Evolutionary conservation across 2,888 invertebrate genomes (phyloP).

Genomic region (Ophion obscuratus): DNA sequence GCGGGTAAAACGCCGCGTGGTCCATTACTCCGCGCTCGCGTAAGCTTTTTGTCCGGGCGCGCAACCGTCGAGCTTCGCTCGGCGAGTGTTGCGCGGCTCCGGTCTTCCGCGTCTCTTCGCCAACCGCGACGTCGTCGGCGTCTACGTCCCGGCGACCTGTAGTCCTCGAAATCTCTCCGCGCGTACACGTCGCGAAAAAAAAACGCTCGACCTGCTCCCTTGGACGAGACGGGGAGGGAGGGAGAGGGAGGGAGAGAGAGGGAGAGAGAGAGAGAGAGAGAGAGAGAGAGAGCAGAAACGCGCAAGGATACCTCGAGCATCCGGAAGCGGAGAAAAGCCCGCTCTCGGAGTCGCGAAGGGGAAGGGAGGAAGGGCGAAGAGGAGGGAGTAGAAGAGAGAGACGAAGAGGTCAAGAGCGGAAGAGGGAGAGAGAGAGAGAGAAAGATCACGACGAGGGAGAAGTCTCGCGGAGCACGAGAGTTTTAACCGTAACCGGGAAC

Average conservation of each 20-base stretch:
- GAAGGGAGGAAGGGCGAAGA: conserved; percentile 5
- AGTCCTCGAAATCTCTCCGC: conserved; percentile 26
- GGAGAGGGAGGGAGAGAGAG: neutral
- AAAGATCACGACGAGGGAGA: conserved; percentile 48
- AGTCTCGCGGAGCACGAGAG: conserved; percentile 60
- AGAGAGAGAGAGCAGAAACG: conserved; percentile 20
- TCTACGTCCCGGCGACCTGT: neutral
- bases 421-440: conserved; percentile 39
- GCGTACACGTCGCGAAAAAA: neutral
- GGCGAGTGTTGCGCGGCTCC: conserved; percentile 67
- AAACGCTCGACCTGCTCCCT: neutral
- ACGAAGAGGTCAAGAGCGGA: conserved; percentile 21
- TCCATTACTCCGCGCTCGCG: conserved; percentile 50
- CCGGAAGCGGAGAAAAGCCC: conserved; percentile 63
- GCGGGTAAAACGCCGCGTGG: conserved; percentile 46
- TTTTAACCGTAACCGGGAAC: conserved; percentile 67
- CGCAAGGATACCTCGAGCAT: conserved; percentile 75
- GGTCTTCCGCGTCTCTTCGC: neutral
- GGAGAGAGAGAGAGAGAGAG: neutral
- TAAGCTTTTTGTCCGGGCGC: conserved; percentile 31
- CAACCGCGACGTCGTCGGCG: neutral
- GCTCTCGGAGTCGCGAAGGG: conserved; percentile 33
- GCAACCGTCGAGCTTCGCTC: conserved; percentile 62
- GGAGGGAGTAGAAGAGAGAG: conserved; percentile 14
- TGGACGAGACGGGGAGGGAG: neutral